Evolutionary conservation across 64 coral and sea anemone genomes (phyloP).

Genomic region (Porites australiensis): DNA sequence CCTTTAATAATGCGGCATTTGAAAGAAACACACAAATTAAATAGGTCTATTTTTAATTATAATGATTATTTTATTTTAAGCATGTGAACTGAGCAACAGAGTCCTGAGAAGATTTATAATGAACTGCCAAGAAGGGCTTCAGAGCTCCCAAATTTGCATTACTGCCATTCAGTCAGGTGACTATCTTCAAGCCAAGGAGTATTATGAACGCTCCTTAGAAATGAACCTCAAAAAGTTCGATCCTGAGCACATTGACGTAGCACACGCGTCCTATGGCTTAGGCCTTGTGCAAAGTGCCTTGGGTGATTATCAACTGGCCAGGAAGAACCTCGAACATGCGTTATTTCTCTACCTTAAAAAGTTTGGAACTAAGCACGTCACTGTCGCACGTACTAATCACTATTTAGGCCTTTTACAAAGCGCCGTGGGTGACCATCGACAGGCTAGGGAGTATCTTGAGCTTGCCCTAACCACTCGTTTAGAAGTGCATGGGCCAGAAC

Average conservation of each 20-base stretch:
- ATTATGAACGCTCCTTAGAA: neutral
- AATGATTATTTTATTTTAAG: too few relatives aligned
- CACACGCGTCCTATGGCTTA: neutral
- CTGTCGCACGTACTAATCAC: neutral
- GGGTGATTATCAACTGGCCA: neutral
- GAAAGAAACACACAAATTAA: too few relatives aligned
- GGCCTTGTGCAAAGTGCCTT: neutral
- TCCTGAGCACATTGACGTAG: neutral
- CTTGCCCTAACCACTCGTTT: neutral
- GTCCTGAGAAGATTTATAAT: too few relatives aligned
- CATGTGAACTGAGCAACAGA: too few relatives aligned
- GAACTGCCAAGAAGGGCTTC: too few relatives aligned
- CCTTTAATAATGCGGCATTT: too few relatives aligned
- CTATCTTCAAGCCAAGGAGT: neutral
- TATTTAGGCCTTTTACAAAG: neutral
- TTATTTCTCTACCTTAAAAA: neutral
- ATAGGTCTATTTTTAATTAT: too few relatives aligned
- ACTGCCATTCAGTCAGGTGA: neutral
- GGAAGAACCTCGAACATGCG: neutral
- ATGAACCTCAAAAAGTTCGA: neutral
- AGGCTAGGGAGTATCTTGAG: neutral
- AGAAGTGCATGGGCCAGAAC: neutral
- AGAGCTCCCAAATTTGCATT: too few relatives aligned
- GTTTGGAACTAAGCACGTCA: too few relatives aligned
- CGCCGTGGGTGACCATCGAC: neutral